Evolutionary conservation across 2,113 vertebrate species (phyloP), one percentile per base, ranked within the genome.

Genomic region (Rhinolophus ferrumequinum): DNA sequence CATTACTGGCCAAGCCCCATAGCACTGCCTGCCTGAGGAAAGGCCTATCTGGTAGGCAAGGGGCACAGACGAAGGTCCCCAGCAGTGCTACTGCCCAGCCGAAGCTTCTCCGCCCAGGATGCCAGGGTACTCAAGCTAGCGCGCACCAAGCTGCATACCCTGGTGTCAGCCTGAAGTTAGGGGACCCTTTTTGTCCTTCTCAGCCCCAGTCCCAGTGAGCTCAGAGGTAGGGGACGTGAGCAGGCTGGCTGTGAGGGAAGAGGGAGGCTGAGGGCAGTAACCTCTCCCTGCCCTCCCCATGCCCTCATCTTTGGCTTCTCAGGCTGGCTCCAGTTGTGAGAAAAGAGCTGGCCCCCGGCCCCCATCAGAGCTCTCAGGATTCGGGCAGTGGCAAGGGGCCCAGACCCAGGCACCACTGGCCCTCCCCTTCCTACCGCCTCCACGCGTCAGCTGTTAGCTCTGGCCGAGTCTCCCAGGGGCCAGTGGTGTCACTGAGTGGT

Each of bases 21-120:
- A 4, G 28, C 56, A 6, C 7, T 24, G 44, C 41, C 2, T n/a
- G 28, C 41, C 1, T 52, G 75, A 38, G 60, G 7, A 76, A 35
- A 33, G 52, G 41, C 4, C 0, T 44, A 30, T 26, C 28, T 4
- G 24, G 10, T 9, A 8, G 44, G 73, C 30, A 12, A 15, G 6
- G 38, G 41, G 58, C 30, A 41, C 28, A 69, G 38, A 41, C 28
- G 62, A 26, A 8, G n/a, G 69, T 33, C 58, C 14, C 35, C 11
- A 13, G 24, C 64, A 38, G 54, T 19, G 62, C 44, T 26, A 2
- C 15, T 21, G 18, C 30, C 30, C 22, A 19, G n/a, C 62, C 73
- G 3, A 18, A 41, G 15, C 8, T 6, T 24, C 69, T 54, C 47
- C 19, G 47, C 28, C 11, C n/a, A 26, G 58, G 15, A 38, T 5